Base-by-base conservation (phyloP, 2,113 vertebrate genomes). In the Lagopus muta region DNA sequence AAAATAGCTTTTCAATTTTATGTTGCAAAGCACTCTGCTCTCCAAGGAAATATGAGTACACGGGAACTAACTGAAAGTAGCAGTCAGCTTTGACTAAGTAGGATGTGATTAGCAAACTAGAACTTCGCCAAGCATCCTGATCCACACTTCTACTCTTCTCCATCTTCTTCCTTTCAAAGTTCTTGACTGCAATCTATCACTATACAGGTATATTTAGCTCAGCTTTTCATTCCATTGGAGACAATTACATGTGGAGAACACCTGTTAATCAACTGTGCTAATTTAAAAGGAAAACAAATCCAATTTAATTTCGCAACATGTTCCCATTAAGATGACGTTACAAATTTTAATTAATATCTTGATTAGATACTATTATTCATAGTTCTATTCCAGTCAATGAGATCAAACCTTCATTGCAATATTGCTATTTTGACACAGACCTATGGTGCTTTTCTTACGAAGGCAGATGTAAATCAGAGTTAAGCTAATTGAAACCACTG, bases 261-360 rank as follows among this genome's bases (percentile, higher is more conserved):
- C 86, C 91, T 96, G 91, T 86, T 95, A 95, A 94, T 94, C 8
- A 21, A 93, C 86, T 90, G 55, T 95, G 86, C 84, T 96, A 95
- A 96, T 96, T 95, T 94, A 89, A 95, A 91, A 95, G 55, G 21
- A 4, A 0, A 30, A 82, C 89, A 82, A 89, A 76, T 94, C 72
- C 84, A 93, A 88, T 96, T 93, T 95, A 92, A 91, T 62, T 93
- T 75, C 43, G 55, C 30, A 93, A 79, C 5, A 11, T 82, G 78
- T 93, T 93, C 73, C 90, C 72, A 79, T 86, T 94, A 86, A 93
- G 81, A 91, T 82, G 77, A 76, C 92, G 94, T 93, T 92, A 91
- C 91, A 95, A 79, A 60, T 95, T 96, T 96, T 96, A 96, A 95
- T 96, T 96, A 95, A 96, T 95, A 94, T 91, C 90, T 92, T 91